Evolutionary conservation across 2,113 vertebrate species (phyloP), one percentile per base, ranked within the genome.

Genomic region (Oryctolagus cuniculus): DNA sequence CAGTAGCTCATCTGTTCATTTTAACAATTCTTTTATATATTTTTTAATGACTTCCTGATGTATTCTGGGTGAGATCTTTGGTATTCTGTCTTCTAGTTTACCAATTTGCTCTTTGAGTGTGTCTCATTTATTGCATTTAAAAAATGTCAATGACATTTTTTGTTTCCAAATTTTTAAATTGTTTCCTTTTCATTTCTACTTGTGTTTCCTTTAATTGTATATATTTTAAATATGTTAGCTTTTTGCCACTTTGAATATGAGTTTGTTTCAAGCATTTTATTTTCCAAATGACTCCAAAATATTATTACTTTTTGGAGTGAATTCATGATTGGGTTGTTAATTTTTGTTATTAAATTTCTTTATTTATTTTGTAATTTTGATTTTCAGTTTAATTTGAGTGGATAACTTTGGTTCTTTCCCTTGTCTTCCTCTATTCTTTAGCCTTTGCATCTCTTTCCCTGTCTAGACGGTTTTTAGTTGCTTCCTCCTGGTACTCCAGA

Each of bases 371-470:
- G 10, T 49, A 25, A 91, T 87, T 90, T 61, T 24, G 1, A 16
- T 89, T 94, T 85, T 80, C 66, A 89, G 49, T 31, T 63, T 85
- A 89, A 91, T 87, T 91, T 93, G 24, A 91, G 61, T 74, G 17
- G n/a, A 84, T 53, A 0, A 11, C 44, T 79, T 78, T 79, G 53
- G n/a, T 86, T 86, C 55, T 72, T n/a, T 72, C 5, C 12, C 25
- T 49, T 29, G 77, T 19, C 36, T 87, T 31, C 21, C n/a, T 64
- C 22, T 73, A 24, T 78, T 72, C 16, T 85, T 72, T 90, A 79
- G 13, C 29, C 16, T 86, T 34, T 51, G 4, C 27, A 79, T 49
- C 70, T 11, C 73, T 2, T 34, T 34, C 16, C 34, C 12, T 77
- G 24, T 78, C 90, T 78, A 87, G 66, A 90, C 24, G 36, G 22